Evolutionary conservation across 2,113 vertebrate species (phyloP), one percentile per base, ranked within the genome.

Genomic region (Sorex araneus): DNA sequence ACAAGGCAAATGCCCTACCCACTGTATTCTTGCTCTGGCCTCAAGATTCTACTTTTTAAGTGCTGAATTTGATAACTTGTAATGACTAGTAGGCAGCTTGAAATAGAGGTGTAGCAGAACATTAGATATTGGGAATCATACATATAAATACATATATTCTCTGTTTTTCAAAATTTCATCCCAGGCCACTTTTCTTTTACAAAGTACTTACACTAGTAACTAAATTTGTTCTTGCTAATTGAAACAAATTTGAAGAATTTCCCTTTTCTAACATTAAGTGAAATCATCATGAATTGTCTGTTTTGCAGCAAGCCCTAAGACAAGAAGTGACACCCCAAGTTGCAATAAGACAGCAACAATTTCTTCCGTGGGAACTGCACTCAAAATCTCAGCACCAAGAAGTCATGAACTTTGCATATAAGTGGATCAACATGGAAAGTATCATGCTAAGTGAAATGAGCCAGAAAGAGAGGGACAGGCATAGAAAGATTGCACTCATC

Each of bases 21-120:
- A 9, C 47, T 50, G 10, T 50, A 50, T 50, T 50, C 6, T 50
- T 50, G 47, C 47, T 50, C 47, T 13, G 13, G 47, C 47, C 47
- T 9, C 47, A 50, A 50, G 9, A 50, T 50, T 50, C 47, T 50
- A 60, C 57, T 21, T 91, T 76, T 60, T 70, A 93, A 94, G 84
- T 54, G n/a, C 78, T 93, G 40, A 86, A 16, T 74, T 78, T 45
- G 32, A 13, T 84, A 4, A 50, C 47, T 78, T 75, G 7, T 43
- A 54, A 54, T 75, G 50, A 57, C 9, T 64, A 70, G 28, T 27
- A n/a, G 30, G 34, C 90, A 73, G 16, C 50, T 71, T 30, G 57
- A 91, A 84, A 67, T n/a, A 40, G 32, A 36, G 10, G 8, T 66
- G 10, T 43, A 70, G 16, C 8, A 34, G n/a, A 91, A 28, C 10